phyloP scores from a whole-genome alignment of 1,140 invertebrate genomes.

The Euwallacea similis region DNA sequence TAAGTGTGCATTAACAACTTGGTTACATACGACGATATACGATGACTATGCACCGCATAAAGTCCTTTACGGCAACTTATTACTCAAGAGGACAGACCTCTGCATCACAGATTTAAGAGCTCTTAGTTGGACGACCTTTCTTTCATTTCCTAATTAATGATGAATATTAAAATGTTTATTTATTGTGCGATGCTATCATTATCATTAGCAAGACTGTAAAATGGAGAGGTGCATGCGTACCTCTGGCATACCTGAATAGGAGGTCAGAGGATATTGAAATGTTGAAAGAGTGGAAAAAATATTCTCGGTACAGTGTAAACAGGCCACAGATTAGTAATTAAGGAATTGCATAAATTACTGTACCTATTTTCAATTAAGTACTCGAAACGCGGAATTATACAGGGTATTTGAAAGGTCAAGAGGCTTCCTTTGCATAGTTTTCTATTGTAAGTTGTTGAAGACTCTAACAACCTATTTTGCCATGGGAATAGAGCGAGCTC shows the following conservation, averaged over 20 bases:
- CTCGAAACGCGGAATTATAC: too few relatives aligned
- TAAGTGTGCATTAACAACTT: too few relatives aligned
- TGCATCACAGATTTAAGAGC: conserved; percentile 10
- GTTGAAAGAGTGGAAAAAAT: neutral
- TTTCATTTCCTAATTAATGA: conserved; percentile 21
- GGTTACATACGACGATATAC: too few relatives aligned
- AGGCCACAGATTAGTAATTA: neutral
- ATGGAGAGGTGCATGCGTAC: conserved; percentile 2
- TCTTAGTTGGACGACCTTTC: conserved; percentile 12
- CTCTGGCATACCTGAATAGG: neutral
- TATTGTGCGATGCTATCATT: conserved; percentile 5
- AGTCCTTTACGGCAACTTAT: conserved; percentile 11
- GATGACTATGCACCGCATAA: neutral
- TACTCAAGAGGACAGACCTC: conserved; percentile 20
- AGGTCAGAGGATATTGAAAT: neutral
- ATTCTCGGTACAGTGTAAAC: neutral
- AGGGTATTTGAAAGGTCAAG: too few relatives aligned
- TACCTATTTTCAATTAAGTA: too few relatives aligned
- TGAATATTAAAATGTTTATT: conserved; percentile 22
- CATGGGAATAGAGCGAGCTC: neutral
- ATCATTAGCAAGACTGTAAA: conserved; percentile 11
- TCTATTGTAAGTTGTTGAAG: neutral
- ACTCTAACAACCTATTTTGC: neutral
- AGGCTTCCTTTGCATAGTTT: too few relatives aligned
- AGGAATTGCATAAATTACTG: too few relatives aligned